Base-by-base conservation (phyloP, 2,888 invertebrate species). In the Macaria notata region DNA sequence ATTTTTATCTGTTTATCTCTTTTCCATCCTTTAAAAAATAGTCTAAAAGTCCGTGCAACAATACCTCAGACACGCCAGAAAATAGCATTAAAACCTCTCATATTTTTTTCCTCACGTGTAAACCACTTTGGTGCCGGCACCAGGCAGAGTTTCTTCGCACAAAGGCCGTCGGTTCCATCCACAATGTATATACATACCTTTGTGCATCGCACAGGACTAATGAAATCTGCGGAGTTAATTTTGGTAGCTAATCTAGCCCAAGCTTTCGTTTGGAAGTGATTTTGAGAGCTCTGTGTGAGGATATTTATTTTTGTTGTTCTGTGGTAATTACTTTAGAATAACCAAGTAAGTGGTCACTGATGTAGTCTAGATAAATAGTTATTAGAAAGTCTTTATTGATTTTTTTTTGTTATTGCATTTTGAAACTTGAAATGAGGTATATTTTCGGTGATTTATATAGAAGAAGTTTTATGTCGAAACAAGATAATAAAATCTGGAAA, bases 141-240 rank as follows among this genome's bases (percentile, higher is more conserved):
- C 81, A 78, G 76, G 73, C 73, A 70, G 70, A 71, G 70, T 80
- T 85, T 85, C 86, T 84, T 85, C 84, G 76, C 72, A 78, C 83
- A 84, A 84, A 85, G 78, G 73, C 70, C 69, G 79, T 79, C 79
- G 69, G 64, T 59, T 63, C 66, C 81, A 59, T 59, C 63, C 57
- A 68, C 52, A 62, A 56, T 57, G 60, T 63, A n/a, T 19, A 19
- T 19, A 19, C 19, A 19, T 41, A 71, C 73, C 81, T 82, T 79
- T 82, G 77, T 77, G 75, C 72, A 74, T 72, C 59, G 64, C 63
- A 66, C 64, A 54, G 49, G 59, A 51, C 55, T 60, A 70, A 63
- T 68, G 56, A 63, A 71, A 68, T 68, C 69, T 65, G 58, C 63
- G 60, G 58, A 68, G 58, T 64, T 65, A 62, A 66, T 56, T 63